These are phyloP conservation scores for Montipora sp. DNA, from an alignment of 64 coral and sea anemone species.

Conservation along the genomic window DNA sequence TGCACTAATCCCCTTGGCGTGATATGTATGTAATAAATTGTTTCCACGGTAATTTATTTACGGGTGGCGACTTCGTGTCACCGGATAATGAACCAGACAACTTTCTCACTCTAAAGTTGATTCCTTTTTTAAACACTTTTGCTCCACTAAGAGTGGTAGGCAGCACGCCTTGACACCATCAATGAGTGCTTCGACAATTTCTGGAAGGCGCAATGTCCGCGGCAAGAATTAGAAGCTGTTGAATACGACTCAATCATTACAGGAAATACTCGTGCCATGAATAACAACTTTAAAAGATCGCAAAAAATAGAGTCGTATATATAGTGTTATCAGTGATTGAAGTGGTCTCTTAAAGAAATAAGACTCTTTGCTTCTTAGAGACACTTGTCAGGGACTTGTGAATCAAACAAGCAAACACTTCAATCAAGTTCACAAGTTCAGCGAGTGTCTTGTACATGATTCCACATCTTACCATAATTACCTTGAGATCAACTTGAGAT, in stretches of 20 bases:
- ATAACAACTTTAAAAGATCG: background rate
- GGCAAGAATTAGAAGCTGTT: background rate
- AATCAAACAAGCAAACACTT: constrained; percentile 34
- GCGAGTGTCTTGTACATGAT: background rate
- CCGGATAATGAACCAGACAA: background rate
- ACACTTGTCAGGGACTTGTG: constrained; percentile 30
- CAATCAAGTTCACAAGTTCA: background rate
- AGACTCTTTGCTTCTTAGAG: background rate
- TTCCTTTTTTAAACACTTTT: background rate
- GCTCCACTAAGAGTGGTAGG: background rate
- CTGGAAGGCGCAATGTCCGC: background rate
- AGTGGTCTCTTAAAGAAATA: constrained; percentile 1
- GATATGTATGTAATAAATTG: background rate
- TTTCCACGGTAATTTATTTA: background rate
- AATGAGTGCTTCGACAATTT: background rate
- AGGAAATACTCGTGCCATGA: background rate
- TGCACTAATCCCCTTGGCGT: constrained; percentile 27
- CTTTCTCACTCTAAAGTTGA: background rate
- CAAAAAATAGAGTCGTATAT: background rate
- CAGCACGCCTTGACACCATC: background rate
- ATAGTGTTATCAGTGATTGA: background rate
- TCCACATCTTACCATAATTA: background rate
- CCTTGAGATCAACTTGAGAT: constrained; percentile 1
- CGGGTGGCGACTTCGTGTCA: background rate
- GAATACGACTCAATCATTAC: background rate